Evolutionary conservation across 1,140 invertebrate genomes (phyloP).

Genomic region (Lordiphosa mommai): DNA sequence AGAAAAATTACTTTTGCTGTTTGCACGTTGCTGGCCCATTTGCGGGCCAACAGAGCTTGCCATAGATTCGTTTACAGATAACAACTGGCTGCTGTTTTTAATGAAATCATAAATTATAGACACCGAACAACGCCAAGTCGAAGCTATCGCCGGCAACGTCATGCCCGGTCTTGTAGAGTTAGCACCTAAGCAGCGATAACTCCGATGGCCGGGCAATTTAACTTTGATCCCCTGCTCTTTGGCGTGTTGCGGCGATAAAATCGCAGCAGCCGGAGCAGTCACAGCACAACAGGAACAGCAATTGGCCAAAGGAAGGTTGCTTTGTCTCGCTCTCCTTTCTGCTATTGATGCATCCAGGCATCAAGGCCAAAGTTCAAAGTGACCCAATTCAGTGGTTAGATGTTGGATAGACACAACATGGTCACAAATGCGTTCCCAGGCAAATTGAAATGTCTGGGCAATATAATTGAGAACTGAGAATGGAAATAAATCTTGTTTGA

Average conservation of each 20-base stretch:
- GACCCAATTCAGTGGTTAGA: constrained; percentile 67
- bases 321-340: constrained; percentile 19
- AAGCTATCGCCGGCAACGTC: constrained; percentile 24
- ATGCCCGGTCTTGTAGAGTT: constrained; percentile 16
- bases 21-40: constrained; percentile 69
- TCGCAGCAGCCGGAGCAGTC: constrained; percentile 2
- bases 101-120: constrained; percentile 78
- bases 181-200: constrained; percentile 28
- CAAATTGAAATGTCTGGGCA: constrained; percentile 54
- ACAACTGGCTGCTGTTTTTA: constrained; percentile 73
- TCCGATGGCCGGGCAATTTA: constrained; percentile 51
- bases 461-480: constrained; percentile 6
- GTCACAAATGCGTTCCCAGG: constrained; percentile 49
- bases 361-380: constrained; percentile 73
- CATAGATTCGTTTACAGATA: constrained; percentile 69
- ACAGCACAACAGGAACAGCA: constrained; percentile 14
- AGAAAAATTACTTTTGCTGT: constrained; percentile 74
- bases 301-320: constrained; percentile 18
- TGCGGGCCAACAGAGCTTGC: constrained; percentile 28
- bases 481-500: background rate
- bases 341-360: constrained; percentile 22
- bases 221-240: constrained; percentile 71
- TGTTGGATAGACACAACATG: constrained; percentile 20
- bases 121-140: constrained; percentile 43
- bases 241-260: constrained; percentile 70